Base-by-base conservation (phyloP, 2,113 vertebrate species). In the Erpornis zantholeuca region DNA sequence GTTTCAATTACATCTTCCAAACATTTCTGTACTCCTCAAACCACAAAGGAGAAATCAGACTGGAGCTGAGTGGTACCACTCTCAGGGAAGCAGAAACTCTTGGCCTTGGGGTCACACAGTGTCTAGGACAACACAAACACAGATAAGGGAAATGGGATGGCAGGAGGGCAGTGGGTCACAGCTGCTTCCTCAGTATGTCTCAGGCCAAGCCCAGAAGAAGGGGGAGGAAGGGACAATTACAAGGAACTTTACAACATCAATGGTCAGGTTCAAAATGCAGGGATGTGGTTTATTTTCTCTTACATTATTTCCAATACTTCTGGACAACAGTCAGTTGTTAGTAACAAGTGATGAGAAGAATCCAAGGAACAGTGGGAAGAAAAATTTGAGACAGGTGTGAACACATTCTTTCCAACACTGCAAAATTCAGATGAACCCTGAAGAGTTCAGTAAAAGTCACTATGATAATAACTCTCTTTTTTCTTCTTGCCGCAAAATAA, bases 41-140 rank as follows among this genome's bases (percentile, higher is more conserved):
- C 33, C 22, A 57, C 36, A 70, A 73, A 65, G 35, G 16, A 76
- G 60, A 79, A 77, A 36, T 31, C n/a, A 40, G 24, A 25, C 19
- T 36, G 12, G 35, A 83, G 29, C 40, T 72, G 65, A 24, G 21
- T 47, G 56, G 33, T 82, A 35, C 35, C 44, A 38, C 44, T 47
- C 53, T 15, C 63, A 42, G 12, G 57, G 40, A 11, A 68, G 54
- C 35, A 80, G 23, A 76, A 83, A 60, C 1, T 15, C 33, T 25
- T n/a, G 36, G 19, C 25, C 61, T 29, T 0, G 0, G 12, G 54
- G 36, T 69, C 56, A 65, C 24, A 15, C n/a, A 9, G 15, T 35
- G 50, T 65, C 81, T 2, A 1, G 53, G 56, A 31, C 24, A 40
- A 33, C 6, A 5, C 64, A 40, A 71, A 63, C 40, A 68, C 12